phyloP scores from a whole-genome alignment of 2,888 invertebrate species.

The Epinotia nisella region DNA sequence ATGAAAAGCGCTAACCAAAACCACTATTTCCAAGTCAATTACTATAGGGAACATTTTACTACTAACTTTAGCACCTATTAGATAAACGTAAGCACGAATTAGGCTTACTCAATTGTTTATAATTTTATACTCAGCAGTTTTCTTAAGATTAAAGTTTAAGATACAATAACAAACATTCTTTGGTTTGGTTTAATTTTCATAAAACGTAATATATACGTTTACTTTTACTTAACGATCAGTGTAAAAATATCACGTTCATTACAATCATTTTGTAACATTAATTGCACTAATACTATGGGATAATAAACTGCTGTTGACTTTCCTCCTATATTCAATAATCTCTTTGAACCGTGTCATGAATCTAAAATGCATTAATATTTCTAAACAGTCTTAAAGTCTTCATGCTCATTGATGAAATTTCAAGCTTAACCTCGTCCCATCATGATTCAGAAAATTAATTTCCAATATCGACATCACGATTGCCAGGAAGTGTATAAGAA shows the following conservation, averaged over 20 bases:
- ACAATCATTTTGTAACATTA: slow-evolving; percentile 6
- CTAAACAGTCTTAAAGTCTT: slow-evolving; percentile 56
- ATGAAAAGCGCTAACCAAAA: slow-evolving; percentile 68
- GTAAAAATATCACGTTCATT: slow-evolving; percentile 50
- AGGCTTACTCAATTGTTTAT: slow-evolving; percentile 81
- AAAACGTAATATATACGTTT: slow-evolving; percentile 30
- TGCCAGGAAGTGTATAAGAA: slow-evolving; percentile 80
- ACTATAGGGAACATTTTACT: slow-evolving; percentile 92
- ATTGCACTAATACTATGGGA: slow-evolving; percentile 13
- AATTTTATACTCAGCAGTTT: slow-evolving; percentile 82
- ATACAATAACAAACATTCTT: slow-evolving; percentile 53
- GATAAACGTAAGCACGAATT: slow-evolving; percentile 74
- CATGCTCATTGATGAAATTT: slow-evolving; percentile 82
- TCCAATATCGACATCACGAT: slow-evolving; percentile 60
- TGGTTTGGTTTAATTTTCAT: slow-evolving; percentile 45
- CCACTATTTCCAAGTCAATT: slow-evolving; percentile 92
- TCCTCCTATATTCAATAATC: slow-evolving; percentile 6
- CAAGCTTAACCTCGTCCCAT: slow-evolving; percentile 73
- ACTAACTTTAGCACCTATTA: slow-evolving; percentile 83
- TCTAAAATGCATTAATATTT: slow-evolving; percentile 44
- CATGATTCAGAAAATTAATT: slow-evolving; percentile 58
- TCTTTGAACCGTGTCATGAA: slow-evolving; percentile 32
- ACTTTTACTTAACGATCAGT: slow-evolving; percentile 35
- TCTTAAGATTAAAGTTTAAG: slow-evolving; percentile 78
- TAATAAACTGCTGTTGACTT: slow-evolving; percentile 23